Percentiles rank a stretch among this genome's conserved stretches.
Evolutionary conservation across 1,140 invertebrate genomes (phyloP).

Genomic region (Phymorhynchus buccinoides): DNA sequence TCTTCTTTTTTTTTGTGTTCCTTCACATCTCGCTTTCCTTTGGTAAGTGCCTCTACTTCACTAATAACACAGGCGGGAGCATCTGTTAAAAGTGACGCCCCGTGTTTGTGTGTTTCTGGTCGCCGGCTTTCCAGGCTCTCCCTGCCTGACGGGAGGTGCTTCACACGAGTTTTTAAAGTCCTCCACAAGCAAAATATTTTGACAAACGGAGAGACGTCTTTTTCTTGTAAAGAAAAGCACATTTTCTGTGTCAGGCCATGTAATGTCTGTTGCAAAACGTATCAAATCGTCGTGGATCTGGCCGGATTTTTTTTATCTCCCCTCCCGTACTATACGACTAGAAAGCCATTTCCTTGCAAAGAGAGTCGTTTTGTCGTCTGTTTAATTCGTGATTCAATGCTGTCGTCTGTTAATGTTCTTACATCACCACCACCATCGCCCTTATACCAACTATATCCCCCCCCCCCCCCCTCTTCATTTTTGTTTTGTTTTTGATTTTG

Average conservation of each 20-base stretch:
- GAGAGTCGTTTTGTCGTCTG: not conserved
- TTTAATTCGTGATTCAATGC: constrained; percentile 5
- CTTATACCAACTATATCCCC: not conserved
- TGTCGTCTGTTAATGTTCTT: not conserved
- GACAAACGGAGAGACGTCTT: constrained; percentile 34
- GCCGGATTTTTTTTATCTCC: not conserved
- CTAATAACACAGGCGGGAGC: constrained; percentile 3
- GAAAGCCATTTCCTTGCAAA: constrained; percentile 17
- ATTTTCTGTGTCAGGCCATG: constrained; percentile 22
- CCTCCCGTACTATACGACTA: too few relatives aligned
- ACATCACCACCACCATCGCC: too few relatives aligned
- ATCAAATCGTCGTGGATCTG: constrained; percentile 20
- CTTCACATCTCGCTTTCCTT: not conserved
- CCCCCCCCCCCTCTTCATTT: not conserved
- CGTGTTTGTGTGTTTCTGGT: constrained; percentile 40
- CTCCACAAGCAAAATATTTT: constrained; percentile 36
- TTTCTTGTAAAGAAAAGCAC: constrained; percentile 35
- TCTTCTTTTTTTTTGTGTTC: not conserved
- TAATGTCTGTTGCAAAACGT: constrained; percentile 33
- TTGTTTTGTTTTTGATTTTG: not conserved
- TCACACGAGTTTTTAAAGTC: constrained; percentile 34
- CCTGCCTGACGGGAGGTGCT: not conserved
- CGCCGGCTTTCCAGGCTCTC: constrained; percentile 11
- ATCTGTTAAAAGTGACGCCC: constrained; percentile 30
- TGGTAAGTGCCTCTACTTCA: constrained; percentile 25